Evolutionary conservation across 1,140 invertebrate genomes (phyloP).

Genomic region (Asbolus verrucosus): DNA sequence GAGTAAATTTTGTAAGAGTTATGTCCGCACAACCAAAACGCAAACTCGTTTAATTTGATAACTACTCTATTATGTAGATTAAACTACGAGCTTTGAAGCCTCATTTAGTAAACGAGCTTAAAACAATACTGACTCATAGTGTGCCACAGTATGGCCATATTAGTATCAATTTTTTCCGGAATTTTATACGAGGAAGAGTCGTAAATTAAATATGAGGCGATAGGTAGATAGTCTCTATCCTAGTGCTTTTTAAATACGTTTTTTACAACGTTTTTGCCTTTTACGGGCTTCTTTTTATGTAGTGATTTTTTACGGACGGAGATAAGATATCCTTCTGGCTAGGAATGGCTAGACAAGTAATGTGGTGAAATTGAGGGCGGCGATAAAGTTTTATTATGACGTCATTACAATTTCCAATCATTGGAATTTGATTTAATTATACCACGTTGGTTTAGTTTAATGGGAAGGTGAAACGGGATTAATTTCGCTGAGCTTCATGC

Average conservation of each 20-base stretch:
- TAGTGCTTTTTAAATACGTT: constrained; percentile 35
- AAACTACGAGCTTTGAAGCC: constrained; percentile 21
- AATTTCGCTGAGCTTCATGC: not conserved
- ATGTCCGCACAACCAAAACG: constrained; percentile 7
- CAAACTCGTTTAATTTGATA: constrained; percentile 27
- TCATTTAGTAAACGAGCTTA: constrained; percentile 5
- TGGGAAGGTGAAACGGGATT: not conserved
- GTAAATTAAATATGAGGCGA: constrained; percentile 34
- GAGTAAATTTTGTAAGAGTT: constrained; percentile 26
- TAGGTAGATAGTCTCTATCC: constrained; percentile 32
- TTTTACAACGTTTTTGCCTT: constrained; percentile 33
- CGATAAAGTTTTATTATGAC: constrained; percentile 26
- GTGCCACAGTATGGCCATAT: not conserved
- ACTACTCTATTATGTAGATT: constrained; percentile 34
- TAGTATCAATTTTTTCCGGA: not conserved
- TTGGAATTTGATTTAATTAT: constrained; percentile 17
- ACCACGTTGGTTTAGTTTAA: constrained; percentile 1
- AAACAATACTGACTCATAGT: constrained; percentile 31
- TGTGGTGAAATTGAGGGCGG: not conserved
- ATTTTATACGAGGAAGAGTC: constrained; percentile 9
- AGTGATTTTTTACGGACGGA: constrained; percentile 20
- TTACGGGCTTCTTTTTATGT: constrained; percentile 23
- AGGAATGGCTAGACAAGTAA: constrained; percentile 27
- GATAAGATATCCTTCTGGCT: constrained; percentile 18
- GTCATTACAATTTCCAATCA: constrained; percentile 7